Evolutionary conservation across 2,113 vertebrate genomes (phyloP), one percentile per base, ranked within the genome.

Genomic region (Camelus bactrianus): DNA sequence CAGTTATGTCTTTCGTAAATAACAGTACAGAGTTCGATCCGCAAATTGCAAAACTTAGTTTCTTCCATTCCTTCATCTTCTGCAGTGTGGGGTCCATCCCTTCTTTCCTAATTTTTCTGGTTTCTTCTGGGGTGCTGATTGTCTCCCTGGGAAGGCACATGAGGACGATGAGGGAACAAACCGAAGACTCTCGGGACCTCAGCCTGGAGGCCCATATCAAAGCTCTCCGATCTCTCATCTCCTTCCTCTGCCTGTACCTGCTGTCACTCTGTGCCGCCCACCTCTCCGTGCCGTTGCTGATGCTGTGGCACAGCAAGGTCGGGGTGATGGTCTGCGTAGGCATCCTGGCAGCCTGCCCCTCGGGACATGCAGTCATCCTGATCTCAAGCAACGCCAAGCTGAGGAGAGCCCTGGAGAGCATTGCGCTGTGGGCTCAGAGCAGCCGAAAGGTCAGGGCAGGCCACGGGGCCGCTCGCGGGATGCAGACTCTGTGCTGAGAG

Each of bases 331-430:
- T 73, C 26, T 97, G 91, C 22, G 38, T 93, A 0, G 96, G 64
- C 28, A 32, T 96, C 9, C 85, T 96, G 96, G 92, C 96, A 26
- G 90, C 88, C 3, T 97, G 95, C 32, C 93, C 97, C 32, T 91
- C 87, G 0, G 95, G 84, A 24, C 97, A 97, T 0, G 83, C 93
- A 3, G 48, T 70, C 7, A 17, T 97, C 75, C 77, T 98, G 64
- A 95, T 97, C 86, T 89, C 96, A 6, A 24, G 95, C 73, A 98
- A 96, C 72, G 38, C 77, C 52, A 98, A 97, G 80, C 58, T 98
- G 93, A 96, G 83, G 62, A 79, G 50, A 16, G 80, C 81, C 6
- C 1, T 72, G 64, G 35, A 38, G 30, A 32, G 32, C 8, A 35
- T 84, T 72, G 72, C 96, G 0, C 32, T n/a, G 35, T 82, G 85